These are phyloP conservation scores for Gibbula magus DNA, from an alignment of 2,888 invertebrate genomes.

Conservation along the genomic window DNA sequence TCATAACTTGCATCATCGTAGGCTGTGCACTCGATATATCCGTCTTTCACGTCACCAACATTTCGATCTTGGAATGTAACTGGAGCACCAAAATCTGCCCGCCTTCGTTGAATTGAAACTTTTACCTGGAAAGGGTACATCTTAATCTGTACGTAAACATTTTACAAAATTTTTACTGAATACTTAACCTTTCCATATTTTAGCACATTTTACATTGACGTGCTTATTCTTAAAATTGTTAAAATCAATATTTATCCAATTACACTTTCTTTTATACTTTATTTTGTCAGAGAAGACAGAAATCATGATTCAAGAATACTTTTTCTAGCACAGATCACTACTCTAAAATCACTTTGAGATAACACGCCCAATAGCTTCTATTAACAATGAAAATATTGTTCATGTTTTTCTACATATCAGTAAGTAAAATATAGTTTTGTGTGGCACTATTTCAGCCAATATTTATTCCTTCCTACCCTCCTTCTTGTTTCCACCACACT, in stretches of 20 bases:
- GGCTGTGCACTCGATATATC: slow-evolving; percentile 68
- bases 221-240: neutral
- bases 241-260: too few species aligned
- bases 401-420: neutral
- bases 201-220: too few species aligned
- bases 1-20: slow-evolving; percentile 71
- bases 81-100: slow-evolving; percentile 69
- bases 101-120: slow-evolving; percentile 60
- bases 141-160: neutral
- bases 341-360: too few species aligned
- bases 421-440: neutral
- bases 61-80: slow-evolving; percentile 69
- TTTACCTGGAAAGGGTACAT: slow-evolving; percentile 56
- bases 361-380: too few species aligned
- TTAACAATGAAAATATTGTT: neutral
- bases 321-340: too few species aligned
- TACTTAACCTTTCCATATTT: too few species aligned
- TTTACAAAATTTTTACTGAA: too few species aligned
- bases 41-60: slow-evolving; percentile 72
- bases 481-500: slow-evolving; percentile 60
- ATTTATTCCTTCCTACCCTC: slow-evolving; percentile 49
- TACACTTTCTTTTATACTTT: too few species aligned
- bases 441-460: too few species aligned
- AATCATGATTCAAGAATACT: too few species aligned
- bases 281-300: too few species aligned